Conservation (phyloP, 2,113 vertebrate genomes). For the Podilymbus podiceps region DNA sequence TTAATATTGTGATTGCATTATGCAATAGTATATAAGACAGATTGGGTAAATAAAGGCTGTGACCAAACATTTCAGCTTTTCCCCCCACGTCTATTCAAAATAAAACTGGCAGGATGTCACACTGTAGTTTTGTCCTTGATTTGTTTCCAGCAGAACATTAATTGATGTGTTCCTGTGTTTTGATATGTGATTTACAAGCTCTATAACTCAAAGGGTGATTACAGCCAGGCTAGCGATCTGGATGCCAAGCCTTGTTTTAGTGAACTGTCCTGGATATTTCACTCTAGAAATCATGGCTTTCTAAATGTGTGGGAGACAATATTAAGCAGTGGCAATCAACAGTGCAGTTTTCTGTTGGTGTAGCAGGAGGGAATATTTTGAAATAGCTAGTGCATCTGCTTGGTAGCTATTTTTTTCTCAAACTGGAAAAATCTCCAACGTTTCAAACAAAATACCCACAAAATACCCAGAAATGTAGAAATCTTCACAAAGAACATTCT, state of each 20-base stretch:
- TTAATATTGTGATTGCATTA: slow-evolving; percentile 57
- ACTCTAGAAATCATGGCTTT: slow-evolving; percentile 48
- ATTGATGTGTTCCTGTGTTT: slow-evolving; percentile 54
- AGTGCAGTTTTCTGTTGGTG: slow-evolving; percentile 38
- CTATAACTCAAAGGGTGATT: slow-evolving; percentile 51
- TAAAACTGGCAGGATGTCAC: slow-evolving; percentile 49
- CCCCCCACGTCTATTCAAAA: slow-evolving; percentile 8
- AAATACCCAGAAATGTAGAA: not conserved
- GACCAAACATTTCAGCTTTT: slow-evolving; percentile 39
- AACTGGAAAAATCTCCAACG: slow-evolving; percentile 11
- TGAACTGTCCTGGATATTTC: slow-evolving; percentile 57
- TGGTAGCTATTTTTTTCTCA: slow-evolving; percentile 38
- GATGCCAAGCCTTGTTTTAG: slow-evolving; percentile 40
- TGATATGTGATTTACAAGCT: slow-evolving; percentile 57
- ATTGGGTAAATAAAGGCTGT: slow-evolving; percentile 54
- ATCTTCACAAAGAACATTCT: not conserved
- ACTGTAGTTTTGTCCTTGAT: slow-evolving; percentile 54
- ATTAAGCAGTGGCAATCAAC: slow-evolving; percentile 38
- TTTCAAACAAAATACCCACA: not conserved
- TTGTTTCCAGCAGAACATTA: slow-evolving; percentile 60
- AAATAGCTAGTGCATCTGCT: slow-evolving; percentile 49
- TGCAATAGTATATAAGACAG: slow-evolving; percentile 52
- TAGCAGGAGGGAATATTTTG: slow-evolving; percentile 28
- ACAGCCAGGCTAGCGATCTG: slow-evolving; percentile 17
- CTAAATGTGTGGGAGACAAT: slow-evolving; percentile 48